Evolutionary conservation across 2,797 vertebrate genomes (phyloP).

Genomic region (Acipenser oxyrinchus): DNA sequence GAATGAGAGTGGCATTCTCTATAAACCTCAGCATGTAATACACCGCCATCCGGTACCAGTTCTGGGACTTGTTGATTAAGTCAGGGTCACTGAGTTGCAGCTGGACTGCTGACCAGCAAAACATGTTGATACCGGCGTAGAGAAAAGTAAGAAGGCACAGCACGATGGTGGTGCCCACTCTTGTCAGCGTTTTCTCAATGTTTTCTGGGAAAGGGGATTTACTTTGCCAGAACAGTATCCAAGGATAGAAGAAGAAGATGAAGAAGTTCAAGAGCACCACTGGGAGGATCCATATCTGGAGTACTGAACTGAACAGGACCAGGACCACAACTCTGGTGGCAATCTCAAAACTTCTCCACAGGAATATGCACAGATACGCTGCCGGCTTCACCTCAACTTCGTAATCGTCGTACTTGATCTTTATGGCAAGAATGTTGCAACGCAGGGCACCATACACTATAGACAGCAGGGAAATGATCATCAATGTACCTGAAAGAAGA

Average conservation of each 20-base stretch:
- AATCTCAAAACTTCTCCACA: conserved; percentile 95
- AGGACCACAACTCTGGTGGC: conserved; percentile 80
- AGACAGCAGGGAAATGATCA: conserved; percentile 87
- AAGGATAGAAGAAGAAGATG: conserved; percentile 81
- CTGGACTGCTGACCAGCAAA: conserved; percentile 95
- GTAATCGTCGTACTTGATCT: conserved; percentile 93
- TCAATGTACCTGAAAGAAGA: conserved; percentile 69
- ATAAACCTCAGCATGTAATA: conserved; percentile 85
- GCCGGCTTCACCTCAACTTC: conserved; percentile 74
- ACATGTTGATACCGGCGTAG: conserved; percentile 94
- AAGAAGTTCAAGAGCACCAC: conserved; percentile 81
- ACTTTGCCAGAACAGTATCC: conserved; percentile 87
- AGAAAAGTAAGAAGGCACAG: conserved; percentile 88
- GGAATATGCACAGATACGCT: conserved; percentile 85
- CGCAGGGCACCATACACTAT: conserved; percentile 92
- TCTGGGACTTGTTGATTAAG: conserved; percentile 88
- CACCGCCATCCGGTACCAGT: conserved; percentile 79
- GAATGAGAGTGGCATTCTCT: conserved; percentile 80
- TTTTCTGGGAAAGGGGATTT: conserved; percentile 88
- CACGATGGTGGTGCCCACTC: conserved; percentile 83
- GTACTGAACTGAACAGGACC: conserved; percentile 88
- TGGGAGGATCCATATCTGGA: conserved; percentile 79
- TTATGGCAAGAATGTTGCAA: conserved; percentile 96
- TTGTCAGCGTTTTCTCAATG: conserved; percentile 85
- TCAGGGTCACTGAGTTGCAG: conserved; percentile 83